Conservation (phyloP, 1,140 invertebrate genomes). For the Ctenoplectra terminalis region DNA sequence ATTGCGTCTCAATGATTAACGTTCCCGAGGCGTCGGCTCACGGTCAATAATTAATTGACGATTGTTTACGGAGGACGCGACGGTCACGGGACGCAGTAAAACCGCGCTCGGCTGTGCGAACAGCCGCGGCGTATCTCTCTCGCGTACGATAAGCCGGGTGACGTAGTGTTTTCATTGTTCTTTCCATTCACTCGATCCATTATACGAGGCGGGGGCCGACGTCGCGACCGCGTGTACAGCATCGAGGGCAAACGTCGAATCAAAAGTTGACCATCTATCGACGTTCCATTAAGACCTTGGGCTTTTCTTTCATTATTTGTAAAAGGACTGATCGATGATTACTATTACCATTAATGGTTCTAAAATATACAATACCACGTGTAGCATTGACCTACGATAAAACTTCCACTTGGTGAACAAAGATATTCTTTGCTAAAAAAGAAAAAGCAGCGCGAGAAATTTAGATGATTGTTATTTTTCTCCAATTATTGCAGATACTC, state of each 20-base stretch:
- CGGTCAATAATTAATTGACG: slow-evolving; percentile 66
- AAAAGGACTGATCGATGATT: background rate
- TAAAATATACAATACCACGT: background rate
- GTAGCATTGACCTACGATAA: background rate
- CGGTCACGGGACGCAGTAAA: slow-evolving; percentile 23
- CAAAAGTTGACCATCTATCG: background rate
- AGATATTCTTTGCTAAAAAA: background rate
- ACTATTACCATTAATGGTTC: background rate
- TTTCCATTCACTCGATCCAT: slow-evolving; percentile 60
- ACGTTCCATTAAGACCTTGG: background rate
- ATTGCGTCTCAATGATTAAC: slow-evolving; percentile 53
- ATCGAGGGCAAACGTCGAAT: background rate
- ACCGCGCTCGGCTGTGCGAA: slow-evolving; percentile 33
- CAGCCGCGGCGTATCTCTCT: slow-evolving; percentile 21
- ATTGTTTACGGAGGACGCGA: slow-evolving; percentile 37
- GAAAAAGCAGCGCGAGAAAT: too few relatives aligned
- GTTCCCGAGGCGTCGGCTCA: slow-evolving; percentile 48
- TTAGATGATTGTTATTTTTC: background rate
- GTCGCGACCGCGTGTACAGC: background rate
- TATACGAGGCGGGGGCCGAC: background rate
- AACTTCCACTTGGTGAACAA: background rate
- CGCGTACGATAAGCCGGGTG: slow-evolving; percentile 59
- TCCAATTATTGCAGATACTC: too few relatives aligned
- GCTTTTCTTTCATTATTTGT: background rate
- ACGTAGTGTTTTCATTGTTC: slow-evolving; percentile 64